Evolutionary conservation across 2,888 invertebrate species (phyloP).

Genomic region (Tetranychus truncatus): DNA sequence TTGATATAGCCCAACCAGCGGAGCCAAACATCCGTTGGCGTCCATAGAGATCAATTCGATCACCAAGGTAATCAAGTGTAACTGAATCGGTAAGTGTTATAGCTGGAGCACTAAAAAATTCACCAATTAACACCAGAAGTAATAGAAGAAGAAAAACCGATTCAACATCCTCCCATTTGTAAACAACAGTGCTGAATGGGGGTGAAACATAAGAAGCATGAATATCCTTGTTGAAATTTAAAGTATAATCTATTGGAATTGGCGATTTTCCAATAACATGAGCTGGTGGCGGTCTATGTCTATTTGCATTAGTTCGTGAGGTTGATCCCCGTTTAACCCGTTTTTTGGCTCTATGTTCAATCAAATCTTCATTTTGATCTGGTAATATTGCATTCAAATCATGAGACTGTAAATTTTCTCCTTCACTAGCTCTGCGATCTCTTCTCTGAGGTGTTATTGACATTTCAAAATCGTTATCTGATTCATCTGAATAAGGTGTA

Average conservation of each 20-base stretch:
- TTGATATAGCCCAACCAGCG: slow-evolving; percentile 90
- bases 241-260: slow-evolving; percentile 41
- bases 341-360: background rate
- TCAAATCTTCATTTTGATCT: too few relatives aligned
- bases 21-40: slow-evolving; percentile 96
- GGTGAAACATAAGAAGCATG: slow-evolving; percentile 67
- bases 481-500: slow-evolving; percentile 27
- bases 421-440: background rate
- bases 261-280: slow-evolving; percentile 46
- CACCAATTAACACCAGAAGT: slow-evolving; percentile 79
- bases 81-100: slow-evolving; percentile 75
- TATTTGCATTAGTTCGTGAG: background rate
- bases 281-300: slow-evolving; percentile 26
- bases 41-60: slow-evolving; percentile 54
- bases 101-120: slow-evolving; percentile 91
- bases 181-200: slow-evolving; percentile 79
- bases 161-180: slow-evolving; percentile 66
- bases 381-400: too few relatives aligned
- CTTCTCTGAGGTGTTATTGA: background rate
- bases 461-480: slow-evolving; percentile 18
- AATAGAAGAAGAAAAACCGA: slow-evolving; percentile 86
- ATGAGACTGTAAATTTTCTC: too few relatives aligned
- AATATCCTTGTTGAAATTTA: slow-evolving; percentile 27
- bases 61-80: slow-evolving; percentile 44
- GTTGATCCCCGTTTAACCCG: background rate